These are phyloP conservation scores for Pachyramphus minor DNA, from an alignment of 2,113 vertebrate species.

Conservation along the genomic window DNA sequence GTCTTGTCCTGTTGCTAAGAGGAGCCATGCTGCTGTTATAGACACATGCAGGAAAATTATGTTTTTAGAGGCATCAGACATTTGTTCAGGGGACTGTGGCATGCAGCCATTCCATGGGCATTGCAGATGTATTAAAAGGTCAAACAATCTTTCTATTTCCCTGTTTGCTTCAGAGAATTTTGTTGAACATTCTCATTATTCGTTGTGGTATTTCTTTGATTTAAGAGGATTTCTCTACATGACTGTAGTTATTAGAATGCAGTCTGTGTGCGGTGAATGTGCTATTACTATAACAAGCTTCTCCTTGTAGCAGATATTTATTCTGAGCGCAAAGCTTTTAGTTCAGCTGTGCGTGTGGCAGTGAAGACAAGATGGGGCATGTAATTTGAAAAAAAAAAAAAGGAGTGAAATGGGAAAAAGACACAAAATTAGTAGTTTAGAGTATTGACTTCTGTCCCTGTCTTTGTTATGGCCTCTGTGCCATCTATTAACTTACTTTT, in stretches of 20 bases:
- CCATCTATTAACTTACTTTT: neutral
- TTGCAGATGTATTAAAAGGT: constrained; percentile 61
- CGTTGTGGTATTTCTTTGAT: constrained; percentile 15
- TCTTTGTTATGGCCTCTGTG: neutral
- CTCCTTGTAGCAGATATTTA: constrained; percentile 1
- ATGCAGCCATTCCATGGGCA: constrained; percentile 20
- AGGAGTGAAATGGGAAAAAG: neutral
- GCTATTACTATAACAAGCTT: constrained; percentile 47
- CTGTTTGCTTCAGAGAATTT: constrained; percentile 18
- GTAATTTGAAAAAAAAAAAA: neutral
- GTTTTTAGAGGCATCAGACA: constrained; percentile 10
- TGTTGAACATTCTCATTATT: constrained; percentile 42
- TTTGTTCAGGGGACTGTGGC: constrained; percentile 39
- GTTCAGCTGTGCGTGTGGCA: neutral
- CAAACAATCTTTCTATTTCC: constrained; percentile 54
- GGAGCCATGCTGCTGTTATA: neutral
- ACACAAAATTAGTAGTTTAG: neutral
- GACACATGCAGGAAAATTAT: neutral
- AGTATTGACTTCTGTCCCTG: neutral
- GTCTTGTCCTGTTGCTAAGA: neutral
- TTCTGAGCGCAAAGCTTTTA: constrained; percentile 30
- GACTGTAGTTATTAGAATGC: constrained; percentile 38
- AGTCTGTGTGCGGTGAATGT: constrained; percentile 17
- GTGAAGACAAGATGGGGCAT: neutral
- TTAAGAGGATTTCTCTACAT: constrained; percentile 48